Evolutionary conservation across 1,140 invertebrate genomes (phyloP).

Genomic region (Aradophagus sp.): DNA sequence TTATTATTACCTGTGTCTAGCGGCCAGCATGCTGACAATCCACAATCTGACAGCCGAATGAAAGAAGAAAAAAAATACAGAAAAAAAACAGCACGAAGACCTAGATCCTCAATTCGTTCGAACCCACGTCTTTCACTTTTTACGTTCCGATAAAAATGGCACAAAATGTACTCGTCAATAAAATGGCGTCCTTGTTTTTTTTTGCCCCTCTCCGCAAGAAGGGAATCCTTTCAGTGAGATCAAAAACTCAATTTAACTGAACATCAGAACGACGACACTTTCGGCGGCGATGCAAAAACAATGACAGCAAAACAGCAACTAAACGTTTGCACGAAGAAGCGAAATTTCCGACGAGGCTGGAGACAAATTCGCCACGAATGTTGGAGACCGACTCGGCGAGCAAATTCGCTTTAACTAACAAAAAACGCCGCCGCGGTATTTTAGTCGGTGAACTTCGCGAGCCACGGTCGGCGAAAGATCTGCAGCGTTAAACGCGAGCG

Average conservation of each 20-base stretch:
- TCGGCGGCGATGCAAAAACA: no score
- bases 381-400: no score
- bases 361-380: no score
- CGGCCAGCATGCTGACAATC: constrained; percentile 58
- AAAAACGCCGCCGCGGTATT: constrained; percentile 13
- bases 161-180: constrained; percentile 6
- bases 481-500: constrained; percentile 45
- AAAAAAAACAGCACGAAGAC: constrained; percentile 21
- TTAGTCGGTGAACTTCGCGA: constrained; percentile 38
- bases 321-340: no score
- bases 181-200: constrained; percentile 1
- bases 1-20: constrained; percentile 63
- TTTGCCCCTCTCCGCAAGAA: no score
- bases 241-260: no score
- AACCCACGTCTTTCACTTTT: constrained; percentile 35
- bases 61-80: no score
- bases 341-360: no score
- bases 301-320: no score
- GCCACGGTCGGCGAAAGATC: constrained; percentile 42
- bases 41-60: constrained; percentile 16
- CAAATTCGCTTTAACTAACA: no score
- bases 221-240: no score
- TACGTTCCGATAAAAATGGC: constrained; percentile 17
- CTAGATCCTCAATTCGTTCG: constrained; percentile 18
- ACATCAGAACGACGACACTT: no score